A percentile compares a stretch with the other conserved stretches of the same genome.
These are phyloP conservation scores for Myzus persicae DNA, from an alignment of 1,140 invertebrate species.

Conservation along the genomic window DNA sequence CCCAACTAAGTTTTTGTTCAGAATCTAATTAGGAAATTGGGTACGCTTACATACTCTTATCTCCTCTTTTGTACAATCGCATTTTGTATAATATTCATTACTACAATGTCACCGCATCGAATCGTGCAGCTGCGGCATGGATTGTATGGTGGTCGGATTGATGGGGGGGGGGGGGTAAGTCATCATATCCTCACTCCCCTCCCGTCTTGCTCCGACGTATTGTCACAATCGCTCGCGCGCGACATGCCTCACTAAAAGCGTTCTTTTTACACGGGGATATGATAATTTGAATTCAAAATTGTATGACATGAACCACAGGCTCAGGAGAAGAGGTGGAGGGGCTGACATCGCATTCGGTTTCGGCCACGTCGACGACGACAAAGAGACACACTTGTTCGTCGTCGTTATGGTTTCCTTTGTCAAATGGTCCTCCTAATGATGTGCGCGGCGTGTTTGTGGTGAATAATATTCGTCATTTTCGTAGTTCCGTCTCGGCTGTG, in stretches of 20 bases:
- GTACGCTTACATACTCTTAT: too few relatives aligned
- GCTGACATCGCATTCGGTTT: not conserved
- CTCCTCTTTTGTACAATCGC: too few relatives aligned
- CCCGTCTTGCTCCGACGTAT: not conserved
- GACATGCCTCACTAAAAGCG: not conserved
- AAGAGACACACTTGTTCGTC: slow-evolving; percentile 6
- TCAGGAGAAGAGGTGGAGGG: not conserved
- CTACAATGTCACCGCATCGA: not conserved
- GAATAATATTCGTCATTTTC: not conserved
- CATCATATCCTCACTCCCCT: not conserved
- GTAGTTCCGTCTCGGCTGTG: not conserved
- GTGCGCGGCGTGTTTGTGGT: not conserved
- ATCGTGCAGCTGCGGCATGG: not conserved
- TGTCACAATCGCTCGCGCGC: not conserved
- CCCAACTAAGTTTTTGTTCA: not conserved
- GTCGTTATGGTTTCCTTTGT: slow-evolving; percentile 11
- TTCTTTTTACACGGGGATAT: not conserved
- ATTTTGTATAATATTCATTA: too few relatives aligned
- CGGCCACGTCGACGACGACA: not conserved
- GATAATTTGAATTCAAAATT: not conserved
- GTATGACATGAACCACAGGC: not conserved
- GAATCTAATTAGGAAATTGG: not conserved
- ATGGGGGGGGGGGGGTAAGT: not conserved
- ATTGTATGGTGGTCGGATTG: too few relatives aligned
- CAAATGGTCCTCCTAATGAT: not conserved